Evolutionary conservation across 2,113 vertebrate species (phyloP).

Genomic region (Bagarius yarrelli): DNA sequence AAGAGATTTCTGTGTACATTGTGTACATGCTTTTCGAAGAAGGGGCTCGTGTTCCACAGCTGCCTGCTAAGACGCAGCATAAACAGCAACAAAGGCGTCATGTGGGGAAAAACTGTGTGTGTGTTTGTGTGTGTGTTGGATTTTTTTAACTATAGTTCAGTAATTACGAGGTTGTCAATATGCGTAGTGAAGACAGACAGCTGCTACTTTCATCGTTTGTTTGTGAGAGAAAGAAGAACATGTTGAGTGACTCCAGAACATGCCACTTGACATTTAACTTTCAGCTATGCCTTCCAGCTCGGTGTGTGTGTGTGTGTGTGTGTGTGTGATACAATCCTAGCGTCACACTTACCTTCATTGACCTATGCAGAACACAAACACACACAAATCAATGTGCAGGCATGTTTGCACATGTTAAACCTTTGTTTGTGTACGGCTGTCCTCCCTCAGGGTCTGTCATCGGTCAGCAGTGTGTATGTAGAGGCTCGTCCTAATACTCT

Average conservation of each 20-base stretch:
- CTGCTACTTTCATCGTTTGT: background rate
- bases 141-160: background rate
- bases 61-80: background rate
- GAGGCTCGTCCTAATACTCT: slow-evolving; percentile 72
- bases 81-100: background rate
- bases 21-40: background rate
- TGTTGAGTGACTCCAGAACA: background rate
- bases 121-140: background rate
- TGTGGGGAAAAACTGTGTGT: background rate
- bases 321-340: background rate
- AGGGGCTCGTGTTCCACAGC: background rate
- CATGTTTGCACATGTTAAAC: slow-evolving; percentile 41
- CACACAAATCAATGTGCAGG: background rate
- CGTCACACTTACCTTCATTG: background rate
- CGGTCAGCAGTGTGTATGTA: slow-evolving; percentile 66
- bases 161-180: background rate
- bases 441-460: slow-evolving; percentile 70
- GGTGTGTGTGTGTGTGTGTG: background rate
- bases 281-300: background rate
- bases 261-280: background rate
- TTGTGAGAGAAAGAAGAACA: background rate
- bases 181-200: background rate
- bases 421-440: slow-evolving; percentile 5
- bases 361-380: background rate
- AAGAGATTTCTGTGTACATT: background rate